Conservation (phyloP, 2,113 vertebrate genomes). For the Bubo scandiacus region DNA sequence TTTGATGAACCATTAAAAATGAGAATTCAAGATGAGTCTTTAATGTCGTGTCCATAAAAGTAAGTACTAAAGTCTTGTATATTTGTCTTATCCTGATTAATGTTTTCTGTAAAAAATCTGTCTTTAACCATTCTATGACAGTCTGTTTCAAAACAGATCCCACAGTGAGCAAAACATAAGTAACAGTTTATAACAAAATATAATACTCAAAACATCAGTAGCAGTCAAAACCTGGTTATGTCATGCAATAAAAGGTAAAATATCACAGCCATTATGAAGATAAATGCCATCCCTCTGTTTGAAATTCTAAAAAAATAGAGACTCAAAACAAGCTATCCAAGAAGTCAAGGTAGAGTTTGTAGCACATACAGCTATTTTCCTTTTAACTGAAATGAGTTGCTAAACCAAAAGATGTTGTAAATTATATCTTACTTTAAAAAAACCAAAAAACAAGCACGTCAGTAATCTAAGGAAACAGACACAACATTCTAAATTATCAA, state of each 20-base stretch:
- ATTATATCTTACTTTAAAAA: background rate
- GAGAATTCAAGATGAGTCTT: background rate
- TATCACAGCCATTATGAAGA: background rate
- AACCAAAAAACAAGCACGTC: background rate
- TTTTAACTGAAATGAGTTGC: background rate
- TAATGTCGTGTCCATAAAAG: background rate
- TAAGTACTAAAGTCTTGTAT: background rate
- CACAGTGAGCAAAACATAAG: background rate
- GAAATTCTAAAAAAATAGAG: background rate
- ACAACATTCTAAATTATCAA: background rate
- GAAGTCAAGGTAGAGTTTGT: background rate
- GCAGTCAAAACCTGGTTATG: background rate
- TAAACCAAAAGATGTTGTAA: background rate
- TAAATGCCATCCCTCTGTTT: background rate
- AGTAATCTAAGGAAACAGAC: background rate
- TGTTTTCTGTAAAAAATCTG: background rate
- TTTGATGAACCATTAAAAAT: background rate
- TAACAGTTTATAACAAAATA: background rate
- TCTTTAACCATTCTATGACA: background rate
- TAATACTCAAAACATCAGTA: background rate
- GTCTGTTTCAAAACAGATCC: conserved; percentile 23
- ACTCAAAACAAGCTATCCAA: background rate
- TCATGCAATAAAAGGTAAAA: background rate
- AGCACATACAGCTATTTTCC: background rate
- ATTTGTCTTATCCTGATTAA: background rate